phyloP scores from a whole-genome alignment of 2,888 invertebrate species.

The Scrobipalpa costella region DNA sequence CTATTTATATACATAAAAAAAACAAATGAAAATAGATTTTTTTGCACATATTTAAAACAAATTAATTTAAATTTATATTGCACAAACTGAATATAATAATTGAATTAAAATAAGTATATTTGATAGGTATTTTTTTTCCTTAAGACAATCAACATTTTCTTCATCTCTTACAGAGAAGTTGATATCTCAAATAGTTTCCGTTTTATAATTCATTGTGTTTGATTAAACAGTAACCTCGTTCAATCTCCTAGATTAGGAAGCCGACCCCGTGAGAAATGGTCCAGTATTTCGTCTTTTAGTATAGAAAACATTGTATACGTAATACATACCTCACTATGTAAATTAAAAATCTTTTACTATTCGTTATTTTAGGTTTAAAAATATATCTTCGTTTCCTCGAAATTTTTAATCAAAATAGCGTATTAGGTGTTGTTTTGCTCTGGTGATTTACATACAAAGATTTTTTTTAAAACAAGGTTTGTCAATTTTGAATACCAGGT shows the following conservation, averaged over 20 bases:
- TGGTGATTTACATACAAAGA: neutral
- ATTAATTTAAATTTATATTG: too few species aligned
- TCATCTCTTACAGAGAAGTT: too few species aligned
- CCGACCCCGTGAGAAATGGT: slow-evolving; percentile 18
- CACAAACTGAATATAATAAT: too few species aligned
- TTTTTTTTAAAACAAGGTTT: slow-evolving; percentile 29
- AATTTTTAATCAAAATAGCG: slow-evolving; percentile 31
- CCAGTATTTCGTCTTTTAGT: slow-evolving; percentile 35
- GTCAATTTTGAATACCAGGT: slow-evolving; percentile 49
- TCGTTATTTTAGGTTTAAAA: slow-evolving; percentile 28
- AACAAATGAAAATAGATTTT: neutral
- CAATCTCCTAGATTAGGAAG: too few species aligned
- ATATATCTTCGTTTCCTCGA: slow-evolving; percentile 15
- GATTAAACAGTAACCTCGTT: too few species aligned
- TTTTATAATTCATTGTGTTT: too few species aligned
- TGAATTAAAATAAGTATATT: too few species aligned
- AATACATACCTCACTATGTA: slow-evolving; percentile 82
- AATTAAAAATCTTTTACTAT: slow-evolving; percentile 36
- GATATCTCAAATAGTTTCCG: too few species aligned
- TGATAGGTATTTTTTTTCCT: too few species aligned
- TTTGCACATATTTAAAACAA: neutral
- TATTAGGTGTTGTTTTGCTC: neutral
- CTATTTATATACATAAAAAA: neutral
- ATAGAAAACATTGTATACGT: slow-evolving; percentile 82
- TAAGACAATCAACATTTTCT: too few species aligned